A percentile compares a stretch with the other conserved stretches of the same genome.
Conservation (phyloP, 2,113 vertebrate species). For the Phaethon lepturus region DNA sequence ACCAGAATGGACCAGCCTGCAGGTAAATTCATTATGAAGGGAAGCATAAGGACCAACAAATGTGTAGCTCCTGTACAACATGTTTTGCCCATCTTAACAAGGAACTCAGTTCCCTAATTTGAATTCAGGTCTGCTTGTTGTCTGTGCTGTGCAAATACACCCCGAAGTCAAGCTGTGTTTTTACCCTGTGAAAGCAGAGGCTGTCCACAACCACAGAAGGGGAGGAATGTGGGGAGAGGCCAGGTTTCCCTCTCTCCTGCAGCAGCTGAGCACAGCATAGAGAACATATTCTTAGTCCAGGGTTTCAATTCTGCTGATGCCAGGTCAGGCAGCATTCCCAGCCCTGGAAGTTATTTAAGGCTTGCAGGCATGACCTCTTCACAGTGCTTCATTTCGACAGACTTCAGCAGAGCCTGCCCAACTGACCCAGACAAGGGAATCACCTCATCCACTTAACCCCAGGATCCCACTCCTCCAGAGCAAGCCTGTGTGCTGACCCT, state of each 20-base stretch:
- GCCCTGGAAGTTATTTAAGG: not conserved
- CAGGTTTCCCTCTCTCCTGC: not conserved
- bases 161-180: not conserved
- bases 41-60: not conserved
- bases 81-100: not conserved
- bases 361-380: not conserved
- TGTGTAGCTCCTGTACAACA: not conserved
- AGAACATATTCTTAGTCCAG: not conserved
- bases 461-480: not conserved
- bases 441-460: not conserved
- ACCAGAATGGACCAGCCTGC: not conserved
- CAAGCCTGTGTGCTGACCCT: not conserved
- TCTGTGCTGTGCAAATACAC: not conserved
- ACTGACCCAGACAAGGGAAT: not conserved
- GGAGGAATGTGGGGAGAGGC: not conserved
- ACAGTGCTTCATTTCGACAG: not conserved
- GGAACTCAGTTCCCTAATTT: not conserved
- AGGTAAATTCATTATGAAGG: slow-evolving; percentile 2
- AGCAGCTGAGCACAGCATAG: not conserved
- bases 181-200: not conserved
- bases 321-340: not conserved
- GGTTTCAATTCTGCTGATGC: not conserved
- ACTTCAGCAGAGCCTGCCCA: not conserved
- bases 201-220: not conserved
- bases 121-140: not conserved